A percentile compares a stretch with the other conserved stretches of the same genome.
Conservation (phyloP, 2,113 vertebrate species). For the Tenebrosternarchus preto region DNA sequence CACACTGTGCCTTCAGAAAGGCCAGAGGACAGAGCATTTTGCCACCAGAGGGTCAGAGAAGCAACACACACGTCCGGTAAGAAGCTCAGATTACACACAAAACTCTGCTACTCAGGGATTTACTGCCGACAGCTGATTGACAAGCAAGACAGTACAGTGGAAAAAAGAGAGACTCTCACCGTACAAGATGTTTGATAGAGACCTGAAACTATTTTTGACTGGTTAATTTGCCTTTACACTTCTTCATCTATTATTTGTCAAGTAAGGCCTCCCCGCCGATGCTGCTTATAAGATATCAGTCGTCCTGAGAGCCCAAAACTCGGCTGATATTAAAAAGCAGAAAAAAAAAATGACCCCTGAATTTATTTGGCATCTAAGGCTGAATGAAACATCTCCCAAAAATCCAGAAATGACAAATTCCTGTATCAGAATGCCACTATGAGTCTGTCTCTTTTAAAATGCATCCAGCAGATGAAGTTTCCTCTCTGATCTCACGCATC, state of each 20-base stretch:
- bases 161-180: background rate
- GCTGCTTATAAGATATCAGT: background rate
- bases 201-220: conserved; percentile 5
- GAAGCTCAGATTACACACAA: conserved; percentile 54
- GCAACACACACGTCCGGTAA: conserved; percentile 44
- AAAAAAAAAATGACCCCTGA: background rate
- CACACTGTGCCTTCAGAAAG: conserved; percentile 10
- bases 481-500: background rate
- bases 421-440: background rate
- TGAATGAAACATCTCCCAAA: conserved; percentile 15
- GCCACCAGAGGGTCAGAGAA: conserved; percentile 48
- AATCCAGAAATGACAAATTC: conserved; percentile 5
- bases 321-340: conserved; percentile 6
- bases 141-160: background rate
- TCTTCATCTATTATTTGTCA: background rate
- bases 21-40: background rate
- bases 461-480: background rate
- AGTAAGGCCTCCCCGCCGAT: background rate
- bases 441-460: conserved; percentile 17
- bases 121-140: conserved; percentile 24
- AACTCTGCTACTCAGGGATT: conserved; percentile 13
- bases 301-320: background rate
- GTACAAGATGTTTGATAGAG: conserved; percentile 13
- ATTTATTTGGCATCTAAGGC: conserved; percentile 1
- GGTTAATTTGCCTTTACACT: conserved; percentile 16